These are phyloP conservation scores for Carduelis carduelis DNA, from an alignment of 2,797 vertebrate genomes.

Conservation along the genomic window DNA sequence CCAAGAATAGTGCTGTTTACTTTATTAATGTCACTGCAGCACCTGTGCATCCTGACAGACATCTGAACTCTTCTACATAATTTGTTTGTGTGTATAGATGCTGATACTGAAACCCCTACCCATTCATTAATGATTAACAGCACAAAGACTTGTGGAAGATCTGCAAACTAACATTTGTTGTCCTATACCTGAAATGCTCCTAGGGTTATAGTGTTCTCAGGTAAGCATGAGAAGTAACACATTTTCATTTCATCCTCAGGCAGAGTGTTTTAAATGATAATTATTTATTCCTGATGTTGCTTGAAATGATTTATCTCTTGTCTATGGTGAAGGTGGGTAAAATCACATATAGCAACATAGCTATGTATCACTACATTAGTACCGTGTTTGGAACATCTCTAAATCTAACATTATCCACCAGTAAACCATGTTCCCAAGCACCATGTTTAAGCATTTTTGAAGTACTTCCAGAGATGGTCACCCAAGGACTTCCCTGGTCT, in stretches of 20 bases:
- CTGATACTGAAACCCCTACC: not conserved
- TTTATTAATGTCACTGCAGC: not conserved
- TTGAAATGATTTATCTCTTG: not conserved
- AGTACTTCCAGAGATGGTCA: not conserved
- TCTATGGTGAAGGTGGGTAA: not conserved
- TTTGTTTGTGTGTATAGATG: not conserved
- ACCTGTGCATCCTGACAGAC: not conserved
- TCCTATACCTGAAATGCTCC: not conserved
- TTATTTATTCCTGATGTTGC: not conserved
- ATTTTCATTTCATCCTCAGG: not conserved
- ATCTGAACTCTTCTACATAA: not conserved
- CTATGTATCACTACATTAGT: not conserved
- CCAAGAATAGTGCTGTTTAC: not conserved
- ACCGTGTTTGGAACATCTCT: not conserved
- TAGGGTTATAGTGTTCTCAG: not conserved
- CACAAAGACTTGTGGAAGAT: not conserved
- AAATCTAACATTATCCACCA: not conserved
- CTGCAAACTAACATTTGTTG: not conserved
- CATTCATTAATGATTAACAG: not conserved
- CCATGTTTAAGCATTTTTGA: not conserved
- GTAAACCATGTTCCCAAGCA: not conserved
- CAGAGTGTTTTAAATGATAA: no score
- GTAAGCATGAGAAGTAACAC: rapidly evolving
- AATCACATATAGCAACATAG: not conserved
- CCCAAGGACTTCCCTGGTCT: not conserved